Evolutionary conservation across 1,140 invertebrate species (phyloP), one percentile per base, ranked within the genome.

Genomic region (Pseudomyrmex pallidus): DNA sequence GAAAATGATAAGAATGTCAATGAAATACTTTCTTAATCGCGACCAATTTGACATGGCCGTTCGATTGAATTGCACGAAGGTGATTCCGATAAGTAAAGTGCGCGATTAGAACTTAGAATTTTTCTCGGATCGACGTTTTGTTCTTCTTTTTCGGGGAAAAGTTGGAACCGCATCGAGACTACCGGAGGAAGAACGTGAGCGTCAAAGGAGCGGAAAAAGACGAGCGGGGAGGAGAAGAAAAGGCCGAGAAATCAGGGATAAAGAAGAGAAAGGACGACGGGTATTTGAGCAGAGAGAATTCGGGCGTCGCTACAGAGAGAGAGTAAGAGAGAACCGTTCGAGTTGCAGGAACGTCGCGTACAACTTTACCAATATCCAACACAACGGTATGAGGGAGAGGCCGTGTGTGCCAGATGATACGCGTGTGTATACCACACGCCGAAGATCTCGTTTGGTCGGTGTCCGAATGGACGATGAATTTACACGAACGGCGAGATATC

Each of bases 361-460:
- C 89, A 93, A 93, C 92, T 93, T 93, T 93, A 90, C 92, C 92
- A 92, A 93, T 93, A 93, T 92, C 91, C 92, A 90, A 90, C 91
- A 90, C 88, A 87, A 87, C 76, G 57, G 48, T 20, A 25, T 44
- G 46, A 62, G 67, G 44, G 5, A 1, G 48, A 54, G 70, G 56
- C 48, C 50, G 76, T 67, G 83, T 87, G 85, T 62, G 61, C 46
- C 22, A 84, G 63, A 87, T 85, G 76, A 82, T 83, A 78, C 78
- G 35, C 35, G 70, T 73, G 63, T 70, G 54, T 78, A 67, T 56
- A 72, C 44, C 66, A 70, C 64, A 48, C 70, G 57, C 56, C 59
- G 46, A 78, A 77, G 74, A 82, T 80, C 83, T 73, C 74, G 74
- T 86, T 83, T 85, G 85, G 62, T 70, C 46, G 82, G 56, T 77